Evolutionary conservation across 2,113 vertebrate genomes (phyloP).

Genomic region (Elgaria multicarinata): DNA sequence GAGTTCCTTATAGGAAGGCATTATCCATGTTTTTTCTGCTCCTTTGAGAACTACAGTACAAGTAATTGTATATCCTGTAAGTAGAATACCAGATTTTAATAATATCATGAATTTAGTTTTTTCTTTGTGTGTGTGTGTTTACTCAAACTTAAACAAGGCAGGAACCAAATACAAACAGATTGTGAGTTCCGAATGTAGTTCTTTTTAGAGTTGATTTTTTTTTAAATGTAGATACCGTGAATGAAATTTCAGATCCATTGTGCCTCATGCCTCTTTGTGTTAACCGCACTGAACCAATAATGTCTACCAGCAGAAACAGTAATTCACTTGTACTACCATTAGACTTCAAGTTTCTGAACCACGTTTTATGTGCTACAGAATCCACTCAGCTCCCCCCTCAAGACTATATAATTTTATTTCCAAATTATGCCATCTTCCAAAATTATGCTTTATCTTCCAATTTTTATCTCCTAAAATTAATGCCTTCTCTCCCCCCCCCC

Average conservation of each 20-base stretch:
- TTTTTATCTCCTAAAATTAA: neutral
- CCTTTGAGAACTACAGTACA: slow-evolving; percentile 46
- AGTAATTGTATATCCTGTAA: neutral
- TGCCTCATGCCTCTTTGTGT: neutral
- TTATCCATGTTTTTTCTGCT: slow-evolving; percentile 56
- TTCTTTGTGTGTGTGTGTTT: neutral
- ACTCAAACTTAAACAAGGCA: neutral
- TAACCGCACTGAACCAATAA: neutral
- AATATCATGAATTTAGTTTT: neutral
- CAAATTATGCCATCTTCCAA: neutral
- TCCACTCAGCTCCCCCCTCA: neutral
- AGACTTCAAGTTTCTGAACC: neutral
- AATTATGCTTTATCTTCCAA: neutral
- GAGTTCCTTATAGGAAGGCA: slow-evolving; percentile 56
- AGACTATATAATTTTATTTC: neutral
- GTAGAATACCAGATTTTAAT: slow-evolving; percentile 18
- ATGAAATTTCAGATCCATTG: neutral
- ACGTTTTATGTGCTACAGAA: neutral
- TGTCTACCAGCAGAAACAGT: neutral
- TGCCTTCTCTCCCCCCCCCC: neutral
- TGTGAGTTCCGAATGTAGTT: neutral
- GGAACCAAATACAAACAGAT: slow-evolving; percentile 2
- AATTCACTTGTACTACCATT: neutral
- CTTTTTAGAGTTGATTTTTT: slow-evolving; percentile 12
- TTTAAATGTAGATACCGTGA: too few species aligned